Conservation (phyloP, 2,888 invertebrate species). For the Amblyteles armatorius region DNA sequence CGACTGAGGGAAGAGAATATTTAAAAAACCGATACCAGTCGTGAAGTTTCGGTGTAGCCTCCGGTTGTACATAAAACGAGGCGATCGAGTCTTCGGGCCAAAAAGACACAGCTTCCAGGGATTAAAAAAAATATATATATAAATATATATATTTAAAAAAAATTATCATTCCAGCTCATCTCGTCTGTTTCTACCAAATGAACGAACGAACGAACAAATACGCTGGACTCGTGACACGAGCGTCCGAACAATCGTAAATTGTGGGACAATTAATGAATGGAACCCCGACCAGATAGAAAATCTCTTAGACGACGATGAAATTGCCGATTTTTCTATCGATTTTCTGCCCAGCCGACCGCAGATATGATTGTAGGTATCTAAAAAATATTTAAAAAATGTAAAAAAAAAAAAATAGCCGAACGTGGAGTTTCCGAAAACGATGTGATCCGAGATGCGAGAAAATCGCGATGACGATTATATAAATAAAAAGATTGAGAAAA, state of each 20-base stretch:
- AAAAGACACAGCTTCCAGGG: conserved; percentile 51
- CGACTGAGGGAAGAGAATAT: background rate
- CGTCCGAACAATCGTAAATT: conserved; percentile 14
- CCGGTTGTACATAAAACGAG: conserved; percentile 18
- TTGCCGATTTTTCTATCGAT: conserved; percentile 68
- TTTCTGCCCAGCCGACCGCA: conserved; percentile 65
- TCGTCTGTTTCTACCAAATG: background rate
- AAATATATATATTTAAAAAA: conserved; percentile 13
- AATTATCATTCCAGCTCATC: background rate
- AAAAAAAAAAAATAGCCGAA: conserved; percentile 55
- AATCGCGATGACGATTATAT: conserved; percentile 24
- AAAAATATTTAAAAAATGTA: conserved; percentile 46
- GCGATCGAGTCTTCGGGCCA: conserved; percentile 38
- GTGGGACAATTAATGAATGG: conserved; percentile 6
- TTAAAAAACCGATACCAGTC: background rate
- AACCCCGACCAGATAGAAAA: conserved; percentile 30
- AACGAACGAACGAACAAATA: background rate
- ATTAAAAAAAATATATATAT: conserved; percentile 22
- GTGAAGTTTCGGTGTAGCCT: conserved; percentile 19
- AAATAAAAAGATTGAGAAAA: conserved; percentile 1
- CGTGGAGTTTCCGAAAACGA: conserved; percentile 12
- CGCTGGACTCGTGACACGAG: conserved; percentile 9
- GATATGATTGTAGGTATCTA: conserved; percentile 69
- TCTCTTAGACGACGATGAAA: conserved; percentile 56
- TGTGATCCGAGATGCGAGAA: conserved; percentile 34